These are phyloP conservation scores for Rhinoderma darwinii DNA, from an alignment of 2,113 vertebrate species.

Conservation along the genomic window DNA sequence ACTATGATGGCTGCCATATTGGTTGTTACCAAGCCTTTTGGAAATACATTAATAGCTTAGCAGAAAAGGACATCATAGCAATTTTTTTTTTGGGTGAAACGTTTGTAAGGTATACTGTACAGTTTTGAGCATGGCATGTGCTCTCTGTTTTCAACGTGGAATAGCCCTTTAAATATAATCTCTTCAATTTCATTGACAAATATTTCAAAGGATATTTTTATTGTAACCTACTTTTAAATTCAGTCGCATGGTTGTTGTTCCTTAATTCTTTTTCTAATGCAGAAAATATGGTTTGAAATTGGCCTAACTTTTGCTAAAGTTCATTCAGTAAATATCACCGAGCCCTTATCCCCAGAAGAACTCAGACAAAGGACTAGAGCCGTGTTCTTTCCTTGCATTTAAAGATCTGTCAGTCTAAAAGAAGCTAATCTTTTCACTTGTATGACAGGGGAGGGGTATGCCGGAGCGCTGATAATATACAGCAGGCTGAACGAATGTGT, in stretches of 20 bases:
- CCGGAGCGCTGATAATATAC: constrained; percentile 52
- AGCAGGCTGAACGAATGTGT: constrained; percentile 55
- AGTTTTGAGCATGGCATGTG: not conserved
- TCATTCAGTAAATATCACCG: constrained; percentile 45
- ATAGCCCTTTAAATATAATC: not conserved
- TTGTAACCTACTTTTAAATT: not conserved
- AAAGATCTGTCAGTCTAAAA: constrained; percentile 48
- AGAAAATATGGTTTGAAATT: constrained; percentile 41
- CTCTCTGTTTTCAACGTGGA: not conserved
- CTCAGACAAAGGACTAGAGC: constrained; percentile 40
- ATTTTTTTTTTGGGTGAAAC: not conserved
- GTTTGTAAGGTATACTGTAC: not conserved
- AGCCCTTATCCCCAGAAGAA: constrained; percentile 44
- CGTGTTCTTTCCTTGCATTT: constrained; percentile 45
- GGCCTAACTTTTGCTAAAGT: constrained; percentile 49
- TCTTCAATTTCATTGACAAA: not conserved
- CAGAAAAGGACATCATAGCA: too few relatives aligned
- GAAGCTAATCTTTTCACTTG: constrained; percentile 58
- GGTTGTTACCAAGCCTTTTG: too few relatives aligned
- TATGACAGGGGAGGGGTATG: constrained; percentile 58
- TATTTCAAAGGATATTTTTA: not conserved
- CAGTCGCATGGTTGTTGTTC: not conserved
- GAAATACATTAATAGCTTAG: too few relatives aligned
- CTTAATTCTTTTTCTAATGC: constrained; percentile 17
- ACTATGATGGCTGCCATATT: too few relatives aligned